Evolutionary conservation across 2,888 invertebrate species (phyloP).

Genomic region (Andrena flavipes): DNA sequence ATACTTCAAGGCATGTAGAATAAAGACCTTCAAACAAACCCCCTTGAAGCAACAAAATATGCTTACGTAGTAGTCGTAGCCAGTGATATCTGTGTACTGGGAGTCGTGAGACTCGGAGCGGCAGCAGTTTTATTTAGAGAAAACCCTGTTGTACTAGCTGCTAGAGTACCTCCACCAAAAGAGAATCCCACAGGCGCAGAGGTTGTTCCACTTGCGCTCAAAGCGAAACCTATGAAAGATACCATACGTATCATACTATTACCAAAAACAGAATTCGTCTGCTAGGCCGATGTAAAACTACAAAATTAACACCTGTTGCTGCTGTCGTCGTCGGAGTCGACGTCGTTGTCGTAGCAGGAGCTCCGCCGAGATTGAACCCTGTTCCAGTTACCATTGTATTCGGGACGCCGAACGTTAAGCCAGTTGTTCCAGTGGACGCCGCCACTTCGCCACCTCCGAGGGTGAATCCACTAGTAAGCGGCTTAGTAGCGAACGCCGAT

Average conservation of each 20-base stretch:
- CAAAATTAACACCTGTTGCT: constrained; percentile 47
- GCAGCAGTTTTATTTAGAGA: constrained; percentile 72
- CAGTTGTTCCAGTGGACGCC: constrained; percentile 48
- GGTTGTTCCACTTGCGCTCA: constrained; percentile 55
- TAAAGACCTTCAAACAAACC: too few relatives aligned
- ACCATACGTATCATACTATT: constrained; percentile 26
- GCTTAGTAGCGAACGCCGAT: constrained; percentile 60
- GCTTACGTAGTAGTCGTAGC: constrained; percentile 80
- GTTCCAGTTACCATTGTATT: constrained; percentile 60
- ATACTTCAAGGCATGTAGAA: too few relatives aligned
- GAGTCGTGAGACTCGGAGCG: constrained; percentile 67
- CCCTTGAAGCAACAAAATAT: background rate
- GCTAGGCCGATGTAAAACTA: background rate
- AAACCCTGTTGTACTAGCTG: constrained; percentile 72
- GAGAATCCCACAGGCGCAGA: constrained; percentile 66
- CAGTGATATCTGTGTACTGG: constrained; percentile 76
- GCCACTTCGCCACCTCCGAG: constrained; percentile 57
- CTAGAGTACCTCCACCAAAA: constrained; percentile 61
- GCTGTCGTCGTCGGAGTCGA: constrained; percentile 61
- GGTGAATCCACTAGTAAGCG: constrained; percentile 69
- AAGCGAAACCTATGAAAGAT: constrained; percentile 57
- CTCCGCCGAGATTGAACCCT: constrained; percentile 63
- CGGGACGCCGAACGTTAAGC: constrained; percentile 70
- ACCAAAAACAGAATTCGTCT: background rate
- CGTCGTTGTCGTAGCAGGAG: constrained; percentile 56